Conservation (phyloP, 2,113 vertebrate genomes). For the Lasiurus cinereus region DNA sequence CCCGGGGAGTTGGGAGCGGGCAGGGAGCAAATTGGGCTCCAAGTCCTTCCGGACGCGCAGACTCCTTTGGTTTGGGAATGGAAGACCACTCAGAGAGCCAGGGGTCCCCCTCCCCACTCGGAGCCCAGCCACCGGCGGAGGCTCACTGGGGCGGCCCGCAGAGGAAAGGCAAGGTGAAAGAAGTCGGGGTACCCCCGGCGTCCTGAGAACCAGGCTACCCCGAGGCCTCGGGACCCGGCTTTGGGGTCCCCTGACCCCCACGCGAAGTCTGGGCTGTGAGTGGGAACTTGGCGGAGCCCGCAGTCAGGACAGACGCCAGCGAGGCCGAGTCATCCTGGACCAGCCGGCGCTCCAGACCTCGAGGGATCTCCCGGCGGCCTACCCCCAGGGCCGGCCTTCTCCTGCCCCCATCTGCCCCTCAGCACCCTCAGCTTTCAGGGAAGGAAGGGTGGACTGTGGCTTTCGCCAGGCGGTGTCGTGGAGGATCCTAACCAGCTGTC, state of each 20-base stretch:
- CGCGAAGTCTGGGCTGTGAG: constrained; percentile 60
- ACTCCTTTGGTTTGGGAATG: constrained; percentile 79
- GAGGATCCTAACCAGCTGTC: neutral
- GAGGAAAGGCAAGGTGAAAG: neutral
- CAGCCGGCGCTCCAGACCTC: neutral
- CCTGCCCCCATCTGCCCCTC: neutral
- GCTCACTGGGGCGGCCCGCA: neutral
- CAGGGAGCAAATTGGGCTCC: constrained; percentile 81
- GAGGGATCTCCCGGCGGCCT: neutral
- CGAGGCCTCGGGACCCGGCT: neutral
- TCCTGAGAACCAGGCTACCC: neutral
- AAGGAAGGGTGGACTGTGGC: neutral
- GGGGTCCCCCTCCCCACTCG: constrained; percentile 52
- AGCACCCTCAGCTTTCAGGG: neutral
- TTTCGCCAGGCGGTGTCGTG: neutral
- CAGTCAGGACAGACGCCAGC: constrained; percentile 47
- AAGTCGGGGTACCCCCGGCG: neutral
- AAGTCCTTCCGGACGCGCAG: constrained; percentile 82
- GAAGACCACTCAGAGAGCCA: constrained; percentile 83
- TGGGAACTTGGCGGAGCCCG: constrained; percentile 81
- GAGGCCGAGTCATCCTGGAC: constrained; percentile 89
- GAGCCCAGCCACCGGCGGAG: neutral
- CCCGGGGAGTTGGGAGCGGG: constrained; percentile 62
- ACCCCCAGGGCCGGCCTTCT: too few relatives aligned
- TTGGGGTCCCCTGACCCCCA: neutral